These are phyloP conservation scores for Antechinus stuartii DNA, from an alignment of 2,113 vertebrate genomes.

Conservation along the genomic window DNA sequence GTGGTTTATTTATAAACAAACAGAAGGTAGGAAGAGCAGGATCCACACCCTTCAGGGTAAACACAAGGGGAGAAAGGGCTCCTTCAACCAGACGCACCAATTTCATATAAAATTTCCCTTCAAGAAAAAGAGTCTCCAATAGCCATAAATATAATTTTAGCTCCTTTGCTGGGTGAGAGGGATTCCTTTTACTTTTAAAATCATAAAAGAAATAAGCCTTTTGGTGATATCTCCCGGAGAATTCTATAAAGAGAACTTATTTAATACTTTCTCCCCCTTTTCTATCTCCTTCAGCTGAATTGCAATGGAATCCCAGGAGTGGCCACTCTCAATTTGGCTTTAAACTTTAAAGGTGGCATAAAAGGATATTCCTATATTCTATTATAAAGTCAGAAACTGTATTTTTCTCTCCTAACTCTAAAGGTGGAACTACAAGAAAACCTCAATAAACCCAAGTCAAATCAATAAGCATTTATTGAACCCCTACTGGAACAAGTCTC, in stretches of 20 bases:
- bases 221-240: conserved; percentile 1
- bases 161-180: not conserved
- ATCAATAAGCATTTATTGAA: not conserved
- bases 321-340: not conserved
- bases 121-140: not conserved
- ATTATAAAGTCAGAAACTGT: not conserved
- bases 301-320: not conserved
- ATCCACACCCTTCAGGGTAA: not conserved
- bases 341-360: not conserved
- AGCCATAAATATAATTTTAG: conserved; percentile 13
- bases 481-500: not conserved
- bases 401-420: not conserved
- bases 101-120: not conserved
- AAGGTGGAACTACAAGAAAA: not conserved
- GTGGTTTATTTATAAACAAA: conserved; percentile 24
- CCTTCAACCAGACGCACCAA: conserved; percentile 22
- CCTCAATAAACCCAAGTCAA: not conserved
- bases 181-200: not conserved
- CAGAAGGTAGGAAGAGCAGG: conserved; percentile 23
- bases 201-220: not conserved
- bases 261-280: not conserved
- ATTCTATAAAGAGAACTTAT: not conserved
- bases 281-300: not conserved
- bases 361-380: not conserved
- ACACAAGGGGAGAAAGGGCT: conserved; percentile 27